Evolutionary conservation across 2,797 vertebrate species (phyloP).

Genomic region (Thamnophis elegans): DNA sequence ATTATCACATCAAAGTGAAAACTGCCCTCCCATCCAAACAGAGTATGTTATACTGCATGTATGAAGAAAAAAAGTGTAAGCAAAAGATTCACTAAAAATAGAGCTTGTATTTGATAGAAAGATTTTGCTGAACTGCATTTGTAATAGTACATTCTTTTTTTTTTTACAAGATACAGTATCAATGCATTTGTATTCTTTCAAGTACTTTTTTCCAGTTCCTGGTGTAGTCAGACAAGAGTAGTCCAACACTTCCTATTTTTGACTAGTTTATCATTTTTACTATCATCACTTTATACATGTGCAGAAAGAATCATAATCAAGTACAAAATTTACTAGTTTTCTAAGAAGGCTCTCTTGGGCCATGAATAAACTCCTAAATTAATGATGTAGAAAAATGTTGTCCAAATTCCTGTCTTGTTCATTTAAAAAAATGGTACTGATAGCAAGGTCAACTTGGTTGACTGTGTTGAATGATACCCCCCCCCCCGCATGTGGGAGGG

Average conservation of each 20-base stretch:
- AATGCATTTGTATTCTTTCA: background rate
- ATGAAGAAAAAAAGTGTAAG: background rate
- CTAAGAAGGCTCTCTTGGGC: background rate
- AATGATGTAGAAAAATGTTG: background rate
- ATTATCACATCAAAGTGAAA: background rate
- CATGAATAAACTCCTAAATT: background rate
- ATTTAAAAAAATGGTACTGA: background rate
- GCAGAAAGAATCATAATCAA: background rate
- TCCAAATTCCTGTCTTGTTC: background rate
- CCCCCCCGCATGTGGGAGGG: no score
- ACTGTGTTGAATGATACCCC: background rate
- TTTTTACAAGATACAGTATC: background rate
- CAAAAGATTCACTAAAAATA: background rate
- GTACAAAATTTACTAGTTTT: background rate
- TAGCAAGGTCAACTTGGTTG: background rate
- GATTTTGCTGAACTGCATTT: background rate
- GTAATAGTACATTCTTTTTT: background rate
- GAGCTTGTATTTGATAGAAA: background rate
- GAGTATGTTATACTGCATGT: background rate
- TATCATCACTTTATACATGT: background rate
- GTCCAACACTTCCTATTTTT: background rate
- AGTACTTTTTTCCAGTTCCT: background rate
- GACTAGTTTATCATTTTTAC: background rate
- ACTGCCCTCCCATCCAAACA: background rate
- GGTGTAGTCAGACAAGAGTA: background rate